Percentiles rank a stretch among this genome's conserved stretches.
Conservation (phyloP, 2,797 vertebrate species). For the Schizothorax lantsangensis region DNA sequence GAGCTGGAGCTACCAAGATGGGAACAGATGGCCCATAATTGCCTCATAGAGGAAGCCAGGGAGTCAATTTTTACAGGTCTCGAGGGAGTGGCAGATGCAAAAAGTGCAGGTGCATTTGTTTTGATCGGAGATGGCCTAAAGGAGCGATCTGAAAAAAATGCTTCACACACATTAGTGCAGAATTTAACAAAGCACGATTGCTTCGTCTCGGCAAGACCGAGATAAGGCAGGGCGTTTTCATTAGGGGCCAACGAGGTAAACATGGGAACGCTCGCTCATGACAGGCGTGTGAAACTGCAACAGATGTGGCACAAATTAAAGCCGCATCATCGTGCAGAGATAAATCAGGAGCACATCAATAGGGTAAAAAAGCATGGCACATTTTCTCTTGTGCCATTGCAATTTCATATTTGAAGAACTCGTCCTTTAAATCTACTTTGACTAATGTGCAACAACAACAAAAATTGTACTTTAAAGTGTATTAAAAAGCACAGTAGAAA, state of each 20-base stretch:
- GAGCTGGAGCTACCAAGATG: constrained; percentile 84
- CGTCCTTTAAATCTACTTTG: neutral
- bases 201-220: constrained; percentile 62
- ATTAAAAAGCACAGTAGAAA: neutral
- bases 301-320: constrained; percentile 76
- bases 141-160: constrained; percentile 78
- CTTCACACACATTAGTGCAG: constrained; percentile 77
- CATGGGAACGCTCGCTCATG: constrained; percentile 39
- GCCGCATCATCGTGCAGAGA: constrained; percentile 60
- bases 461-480: neutral
- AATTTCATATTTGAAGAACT: constrained; percentile 48
- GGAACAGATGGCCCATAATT: constrained; percentile 88
- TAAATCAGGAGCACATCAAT: constrained; percentile 55
- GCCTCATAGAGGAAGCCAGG: constrained; percentile 85
- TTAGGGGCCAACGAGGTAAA: constrained; percentile 60
- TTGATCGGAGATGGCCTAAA: constrained; percentile 83
- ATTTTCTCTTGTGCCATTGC: constrained; percentile 48
- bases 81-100: constrained; percentile 82
- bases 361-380: constrained; percentile 44
- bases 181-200: constrained; percentile 66
- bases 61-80: constrained; percentile 88
- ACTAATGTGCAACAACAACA: neutral
- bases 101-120: constrained; percentile 87
- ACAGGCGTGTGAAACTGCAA: constrained; percentile 64
- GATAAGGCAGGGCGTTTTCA: constrained; percentile 66